Base-by-base conservation (phyloP, 2,888 invertebrate genomes). In the Parascotia fuliginaria region DNA sequence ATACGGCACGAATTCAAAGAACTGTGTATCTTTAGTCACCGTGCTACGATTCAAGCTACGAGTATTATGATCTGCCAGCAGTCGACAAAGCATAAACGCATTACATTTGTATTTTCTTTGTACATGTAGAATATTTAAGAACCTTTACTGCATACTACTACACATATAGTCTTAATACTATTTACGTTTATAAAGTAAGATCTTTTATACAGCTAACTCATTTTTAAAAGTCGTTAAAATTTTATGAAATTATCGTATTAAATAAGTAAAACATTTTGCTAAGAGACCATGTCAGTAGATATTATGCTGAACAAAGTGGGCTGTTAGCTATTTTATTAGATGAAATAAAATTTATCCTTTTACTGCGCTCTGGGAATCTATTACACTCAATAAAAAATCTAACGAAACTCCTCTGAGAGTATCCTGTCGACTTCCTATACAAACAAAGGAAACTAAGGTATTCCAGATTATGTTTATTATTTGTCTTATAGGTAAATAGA, bases 321-420 rank as follows among this genome's bases (percentile, higher is more conserved):
- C 13, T n/a, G 15, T 41, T 12, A 14, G 29, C 42, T 34, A 19
- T 41, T 42, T 49, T 44, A 37, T 39, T 43, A 19, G 34, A 44
- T 37, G 47, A 48, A 45, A 52, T n/a, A 36, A 39, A 39, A 28
- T 28, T 27, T 39, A 39, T 39, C 28, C 39, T 39, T 39, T n/a
- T 11, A 37, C 13, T 24, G 37, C 34, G 42, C 48, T 44, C 9
- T 27, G 22, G 24, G 29, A 47, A 51, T 61, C 40, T 64, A 47
- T 49, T 50, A 53, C 37, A 59, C 38, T 44, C 50, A 41, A 54
- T 55, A 60, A 65, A 55, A 56, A 54, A 54, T 60, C 40, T 22
- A 54, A 50, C 36, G 14, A n/a, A 53, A 45, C 48, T 34, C 43
- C 46, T 33, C 7, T 6, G 64, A 41, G 65, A 40, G 41, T 49